Base-by-base conservation (phyloP, 2,113 vertebrate species). In the Climacteris rufus region DNA sequence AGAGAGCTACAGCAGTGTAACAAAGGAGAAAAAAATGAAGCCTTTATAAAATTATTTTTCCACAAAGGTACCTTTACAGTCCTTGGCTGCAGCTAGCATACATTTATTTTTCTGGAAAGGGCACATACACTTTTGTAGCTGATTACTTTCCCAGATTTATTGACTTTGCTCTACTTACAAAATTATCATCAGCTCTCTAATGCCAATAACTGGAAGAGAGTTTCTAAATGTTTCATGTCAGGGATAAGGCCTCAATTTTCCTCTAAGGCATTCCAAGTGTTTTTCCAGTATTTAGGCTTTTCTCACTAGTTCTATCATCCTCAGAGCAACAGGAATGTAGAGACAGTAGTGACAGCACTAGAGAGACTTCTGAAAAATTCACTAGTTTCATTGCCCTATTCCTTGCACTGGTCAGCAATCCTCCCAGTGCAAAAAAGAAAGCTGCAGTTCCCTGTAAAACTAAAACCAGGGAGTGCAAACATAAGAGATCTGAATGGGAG, bases 71-170 rank as follows among this genome's bases (percentile, higher is more conserved):
- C 22, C 25, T 59, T 59, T 53, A 47, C 16, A 83, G 42, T 85
- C 44, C 57, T 68, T 83, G 86, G 70, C 61, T 54, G 39, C 33
- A 89, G 33, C 20, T 50, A 76, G 63, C 27, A 68, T 11, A 49
- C 14, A 27, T 89, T 61, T 49, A 11, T 59, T 93, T 80, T 87
- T 68, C n/a, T 79, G 56, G 76, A 83, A 86, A 76, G 25, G 18
- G 28, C 45, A 78, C 0, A 0, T 37, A 53, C 11, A 13, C 20
- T 76, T 15, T 54, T 25, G 25, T 45, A 68, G 35, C 4, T 83
- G 76, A 96, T 94, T 89, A 27, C 57, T 95, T 94, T 63, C 70
- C 49, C 87, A 94, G 71, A 80, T 83, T 53, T 25, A 76, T 33
- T 79, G 57, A 40, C 52, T 66, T 93, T 35, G 35, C 7, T 91